Percentiles rank a stretch among this genome's conserved stretches.
These are phyloP conservation scores for Drosophila carrolli DNA, from an alignment of 1,140 invertebrate species.

Conservation along the genomic window DNA sequence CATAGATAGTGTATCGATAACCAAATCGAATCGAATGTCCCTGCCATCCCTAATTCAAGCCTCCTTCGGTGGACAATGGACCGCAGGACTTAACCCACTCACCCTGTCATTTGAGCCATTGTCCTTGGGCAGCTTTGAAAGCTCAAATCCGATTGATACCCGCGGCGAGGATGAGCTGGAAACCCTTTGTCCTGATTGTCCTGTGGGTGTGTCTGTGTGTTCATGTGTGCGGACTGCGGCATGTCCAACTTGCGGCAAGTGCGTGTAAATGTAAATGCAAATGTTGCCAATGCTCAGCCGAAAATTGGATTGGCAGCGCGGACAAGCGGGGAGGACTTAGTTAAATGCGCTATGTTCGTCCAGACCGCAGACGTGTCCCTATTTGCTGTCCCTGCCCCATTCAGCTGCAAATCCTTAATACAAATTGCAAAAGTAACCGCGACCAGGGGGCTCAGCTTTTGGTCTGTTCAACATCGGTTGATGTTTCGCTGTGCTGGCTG, in stretches of 20 bases:
- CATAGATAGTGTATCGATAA: neutral
- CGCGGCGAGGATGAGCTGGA: slow-evolving; percentile 3
- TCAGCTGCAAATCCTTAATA: slow-evolving; percentile 74
- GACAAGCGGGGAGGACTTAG: slow-evolving; percentile 35
- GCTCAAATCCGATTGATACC: slow-evolving; percentile 48
- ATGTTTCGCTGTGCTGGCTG: slow-evolving; percentile 1
- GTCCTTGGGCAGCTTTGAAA: slow-evolving; percentile 25
- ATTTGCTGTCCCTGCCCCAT: slow-evolving; percentile 36
- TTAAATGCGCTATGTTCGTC: slow-evolving; percentile 63
- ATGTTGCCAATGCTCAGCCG: slow-evolving; percentile 75
- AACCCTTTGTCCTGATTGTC: slow-evolving; percentile 2
- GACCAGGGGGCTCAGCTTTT: slow-evolving; percentile 53
- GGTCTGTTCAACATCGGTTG: slow-evolving; percentile 54
- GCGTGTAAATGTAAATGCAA: slow-evolving; percentile 82
- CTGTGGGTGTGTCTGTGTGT: slow-evolving; percentile 6
- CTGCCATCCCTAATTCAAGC: slow-evolving; percentile 1
- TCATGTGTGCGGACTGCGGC: slow-evolving; percentile 45
- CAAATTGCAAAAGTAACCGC: slow-evolving; percentile 79
- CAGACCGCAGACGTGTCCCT: slow-evolving; percentile 61
- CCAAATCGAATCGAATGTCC: neutral
- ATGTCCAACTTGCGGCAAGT: slow-evolving; percentile 73
- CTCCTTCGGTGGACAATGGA: slow-evolving; percentile 5
- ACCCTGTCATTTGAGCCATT: slow-evolving; percentile 13
- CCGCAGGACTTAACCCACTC: slow-evolving; percentile 6
- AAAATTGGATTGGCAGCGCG: slow-evolving; percentile 67